Conservation (phyloP, 2,113 vertebrate genomes). For the Odontesthes bonariensis region DNA sequence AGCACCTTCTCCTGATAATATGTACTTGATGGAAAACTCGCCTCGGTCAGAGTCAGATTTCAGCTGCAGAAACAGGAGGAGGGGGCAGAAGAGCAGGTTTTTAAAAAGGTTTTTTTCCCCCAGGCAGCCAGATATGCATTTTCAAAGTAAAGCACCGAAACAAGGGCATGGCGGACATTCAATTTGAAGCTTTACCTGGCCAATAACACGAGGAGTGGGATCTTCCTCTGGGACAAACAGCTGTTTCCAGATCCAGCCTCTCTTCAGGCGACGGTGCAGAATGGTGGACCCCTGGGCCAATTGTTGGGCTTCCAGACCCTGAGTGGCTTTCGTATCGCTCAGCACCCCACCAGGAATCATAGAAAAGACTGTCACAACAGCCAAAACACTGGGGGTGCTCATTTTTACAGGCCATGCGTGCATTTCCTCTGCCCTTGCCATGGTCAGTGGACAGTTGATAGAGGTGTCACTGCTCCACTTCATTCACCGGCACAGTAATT, state of each 20-base stretch:
- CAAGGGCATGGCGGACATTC: slow-evolving; percentile 71
- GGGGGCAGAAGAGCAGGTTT: not conserved
- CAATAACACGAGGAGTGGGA: slow-evolving; percentile 77
- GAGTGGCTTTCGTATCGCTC: slow-evolving; percentile 55
- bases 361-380: slow-evolving; percentile 67
- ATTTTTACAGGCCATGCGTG: slow-evolving; percentile 73
- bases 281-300: slow-evolving; percentile 26
- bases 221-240: slow-evolving; percentile 89
- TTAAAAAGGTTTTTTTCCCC: not conserved
- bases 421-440: slow-evolving; percentile 52
- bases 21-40: slow-evolving; percentile 84
- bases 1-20: slow-evolving; percentile 88
- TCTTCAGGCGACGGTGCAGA: slow-evolving; percentile 81
- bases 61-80: slow-evolving; percentile 79
- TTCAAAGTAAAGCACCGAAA: slow-evolving; percentile 35
- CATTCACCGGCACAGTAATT: slow-evolving; percentile 44
- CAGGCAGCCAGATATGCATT: slow-evolving; percentile 20
- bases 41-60: slow-evolving; percentile 88
- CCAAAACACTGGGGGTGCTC: slow-evolving; percentile 65
- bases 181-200: slow-evolving; percentile 85
- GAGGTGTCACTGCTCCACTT: slow-evolving; percentile 28
- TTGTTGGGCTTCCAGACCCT: slow-evolving; percentile 48
- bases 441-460: slow-evolving; percentile 35
- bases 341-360: slow-evolving; percentile 72
- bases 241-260: slow-evolving; percentile 89